Evolutionary conservation across 2,797 vertebrate genomes (phyloP), one percentile per base, ranked within the genome.

Genomic region (Microhierax caerulescens): DNA sequence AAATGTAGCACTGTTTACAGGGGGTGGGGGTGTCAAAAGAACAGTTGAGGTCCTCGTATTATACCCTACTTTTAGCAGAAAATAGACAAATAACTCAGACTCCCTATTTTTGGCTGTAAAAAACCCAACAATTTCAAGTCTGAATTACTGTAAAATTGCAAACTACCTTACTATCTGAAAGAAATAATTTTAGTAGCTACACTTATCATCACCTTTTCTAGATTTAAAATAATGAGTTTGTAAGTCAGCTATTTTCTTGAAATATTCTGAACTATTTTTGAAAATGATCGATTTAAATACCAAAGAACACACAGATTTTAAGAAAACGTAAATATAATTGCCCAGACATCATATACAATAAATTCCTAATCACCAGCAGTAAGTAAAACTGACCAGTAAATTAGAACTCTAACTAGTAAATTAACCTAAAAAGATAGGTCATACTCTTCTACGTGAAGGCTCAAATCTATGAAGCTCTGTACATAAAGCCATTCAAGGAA

Each of bases 1-100:
- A 54, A 81, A 13, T 3, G 5, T 28, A 65, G 53, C 21, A 17
- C 11, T 8, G 8, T n/a, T 60, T 13, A 70, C 0, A 0, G 10
- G 4, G 17, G 5, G 4, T 43, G 10, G 9, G 28, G 3, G 22
- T 7, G 15, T 32, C 36, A 41, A 53, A 36, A 47, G 27, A 70
- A 76, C 7, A 57, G 39, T 5, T 47, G 21, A 65, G n/a, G 28
- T 3, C 22, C 28, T 45, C 39, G 8, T 25, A 27, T n/a, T 59
- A 36, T 3, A 13, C 11, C 20, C 15, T 78, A 19, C 36, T 64
- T 74, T 5, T 13, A 36, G 36, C 73, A 51, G 16, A 78, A 91
- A 75, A 5, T 1, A 68, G 10, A 28, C 9, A 87, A 72, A 3
- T 41, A 87, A 48, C 15, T 41, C 47, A 21, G 60, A 57, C 3